phyloP scores from a whole-genome alignment of 2,797 vertebrate genomes.

The Neosalanx taihuensis region DNA sequence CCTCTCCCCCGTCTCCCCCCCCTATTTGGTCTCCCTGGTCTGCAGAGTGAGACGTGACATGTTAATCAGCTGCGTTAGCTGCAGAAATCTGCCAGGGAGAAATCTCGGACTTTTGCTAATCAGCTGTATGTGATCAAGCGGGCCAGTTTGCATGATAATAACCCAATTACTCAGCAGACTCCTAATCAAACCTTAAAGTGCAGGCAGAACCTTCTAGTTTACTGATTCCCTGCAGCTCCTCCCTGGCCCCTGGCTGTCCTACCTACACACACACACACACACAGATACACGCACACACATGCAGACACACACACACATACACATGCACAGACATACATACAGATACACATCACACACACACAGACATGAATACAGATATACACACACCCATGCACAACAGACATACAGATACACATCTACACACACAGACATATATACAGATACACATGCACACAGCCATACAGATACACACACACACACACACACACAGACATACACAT shows the following conservation, averaged over 20 bases:
- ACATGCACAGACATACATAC: constrained; percentile 1
- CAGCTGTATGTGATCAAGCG: constrained; percentile 71
- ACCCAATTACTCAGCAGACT: constrained; percentile 72
- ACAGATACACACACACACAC: constrained; percentile 1
- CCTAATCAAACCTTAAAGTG: constrained; percentile 75
- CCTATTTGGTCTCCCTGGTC: constrained; percentile 35
- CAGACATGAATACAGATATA: neutral
- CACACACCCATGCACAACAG: constrained; percentile 6
- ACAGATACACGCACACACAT: neutral
- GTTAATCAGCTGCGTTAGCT: constrained; percentile 76
- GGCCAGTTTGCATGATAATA: constrained; percentile 78
- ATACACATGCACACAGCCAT: constrained; percentile 2
- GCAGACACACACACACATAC: neutral
- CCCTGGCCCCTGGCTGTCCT: neutral
- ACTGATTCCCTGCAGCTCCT: constrained; percentile 42
- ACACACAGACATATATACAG: neutral
- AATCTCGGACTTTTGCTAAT: constrained; percentile 69
- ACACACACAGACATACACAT: constrained; percentile 3
- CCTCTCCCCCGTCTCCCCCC: constrained; percentile 18
- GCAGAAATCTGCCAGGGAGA: constrained; percentile 66
- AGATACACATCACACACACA: neutral
- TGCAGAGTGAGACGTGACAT: constrained; percentile 68
- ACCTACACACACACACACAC: neutral
- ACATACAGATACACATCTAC: neutral
- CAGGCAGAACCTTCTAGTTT: constrained; percentile 62